A percentile compares a stretch with the other conserved stretches of the same genome.
These are phyloP conservation scores for Leucozona laternaria DNA, from an alignment of 2,888 invertebrate species.

Conservation along the genomic window DNA sequence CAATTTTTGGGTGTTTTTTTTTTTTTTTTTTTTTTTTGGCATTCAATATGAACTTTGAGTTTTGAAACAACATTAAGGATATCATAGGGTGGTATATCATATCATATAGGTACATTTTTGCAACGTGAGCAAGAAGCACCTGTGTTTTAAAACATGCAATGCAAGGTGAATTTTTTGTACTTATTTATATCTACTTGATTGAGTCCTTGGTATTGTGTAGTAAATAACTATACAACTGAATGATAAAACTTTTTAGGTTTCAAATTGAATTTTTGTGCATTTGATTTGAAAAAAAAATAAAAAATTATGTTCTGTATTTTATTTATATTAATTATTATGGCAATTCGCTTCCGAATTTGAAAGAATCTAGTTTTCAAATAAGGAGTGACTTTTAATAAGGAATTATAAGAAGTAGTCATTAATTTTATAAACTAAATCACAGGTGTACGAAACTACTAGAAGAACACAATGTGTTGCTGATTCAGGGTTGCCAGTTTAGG, in stretches of 20 bases:
- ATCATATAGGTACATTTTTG: too few species aligned
- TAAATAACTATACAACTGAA: conserved; percentile 2
- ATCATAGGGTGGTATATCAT: neutral
- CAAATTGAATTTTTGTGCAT: neutral
- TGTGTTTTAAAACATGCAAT: conserved; percentile 26
- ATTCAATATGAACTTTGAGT: conserved; percentile 8
- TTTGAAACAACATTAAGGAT: neutral
- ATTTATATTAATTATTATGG: neutral
- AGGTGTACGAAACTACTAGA: too few species aligned
- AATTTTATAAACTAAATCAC: too few species aligned
- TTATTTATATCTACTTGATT: conserved; percentile 23
- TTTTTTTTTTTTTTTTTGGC: neutral
- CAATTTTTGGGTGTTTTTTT: neutral
- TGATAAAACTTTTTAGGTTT: neutral
- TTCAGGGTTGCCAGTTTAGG: too few species aligned
- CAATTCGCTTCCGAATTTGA: neutral
- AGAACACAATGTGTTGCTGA: too few species aligned
- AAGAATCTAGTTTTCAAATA: too few species aligned
- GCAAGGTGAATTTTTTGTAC: neutral
- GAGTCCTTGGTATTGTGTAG: neutral
- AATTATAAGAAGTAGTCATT: too few species aligned
- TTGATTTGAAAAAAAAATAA: neutral
- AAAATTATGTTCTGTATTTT: neutral
- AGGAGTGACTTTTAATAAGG: too few species aligned
- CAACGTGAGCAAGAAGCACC: neutral